Evolutionary conservation across 2,113 vertebrate species (phyloP).

Genomic region (Bubo bubo): DNA sequence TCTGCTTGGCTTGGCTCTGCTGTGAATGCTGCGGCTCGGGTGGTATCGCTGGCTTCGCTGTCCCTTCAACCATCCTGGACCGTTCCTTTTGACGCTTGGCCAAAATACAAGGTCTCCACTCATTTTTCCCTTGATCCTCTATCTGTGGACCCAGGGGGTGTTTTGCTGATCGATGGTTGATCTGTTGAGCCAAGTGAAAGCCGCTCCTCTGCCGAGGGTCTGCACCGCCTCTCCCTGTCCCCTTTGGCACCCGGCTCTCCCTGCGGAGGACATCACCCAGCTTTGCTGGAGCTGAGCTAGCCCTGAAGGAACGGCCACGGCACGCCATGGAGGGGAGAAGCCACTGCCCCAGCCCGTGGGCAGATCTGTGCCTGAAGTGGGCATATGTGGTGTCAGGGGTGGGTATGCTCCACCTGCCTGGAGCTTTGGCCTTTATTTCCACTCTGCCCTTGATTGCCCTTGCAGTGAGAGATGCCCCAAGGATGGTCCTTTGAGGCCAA

Average conservation of each 20-base stretch:
- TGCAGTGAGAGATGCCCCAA: not conserved
- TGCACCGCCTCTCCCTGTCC: not conserved
- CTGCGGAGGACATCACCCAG: accelerated
- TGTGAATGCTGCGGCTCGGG: not conserved
- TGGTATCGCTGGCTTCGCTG: not conserved
- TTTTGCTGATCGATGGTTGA: not conserved
- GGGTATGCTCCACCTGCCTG: not conserved
- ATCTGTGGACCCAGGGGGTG: not conserved
- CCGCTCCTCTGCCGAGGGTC: not conserved
- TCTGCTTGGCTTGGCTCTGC: not conserved
- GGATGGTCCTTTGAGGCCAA: not conserved
- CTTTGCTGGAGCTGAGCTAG: not conserved
- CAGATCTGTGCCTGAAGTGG: not conserved
- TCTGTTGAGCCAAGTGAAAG: not conserved
- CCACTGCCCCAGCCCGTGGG: not conserved
- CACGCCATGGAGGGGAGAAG: too few relatives aligned
- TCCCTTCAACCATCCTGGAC: not conserved
- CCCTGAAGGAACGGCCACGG: too few relatives aligned
- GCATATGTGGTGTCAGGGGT: accelerated
- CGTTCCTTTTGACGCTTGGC: accelerated
- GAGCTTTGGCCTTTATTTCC: not conserved
- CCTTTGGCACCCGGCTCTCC: not conserved
- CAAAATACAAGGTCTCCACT: not conserved
- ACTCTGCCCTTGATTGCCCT: not conserved
- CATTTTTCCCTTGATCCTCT: not conserved